Base-by-base conservation (phyloP, 2,113 vertebrate species). In the Pseudois nayaur region DNA sequence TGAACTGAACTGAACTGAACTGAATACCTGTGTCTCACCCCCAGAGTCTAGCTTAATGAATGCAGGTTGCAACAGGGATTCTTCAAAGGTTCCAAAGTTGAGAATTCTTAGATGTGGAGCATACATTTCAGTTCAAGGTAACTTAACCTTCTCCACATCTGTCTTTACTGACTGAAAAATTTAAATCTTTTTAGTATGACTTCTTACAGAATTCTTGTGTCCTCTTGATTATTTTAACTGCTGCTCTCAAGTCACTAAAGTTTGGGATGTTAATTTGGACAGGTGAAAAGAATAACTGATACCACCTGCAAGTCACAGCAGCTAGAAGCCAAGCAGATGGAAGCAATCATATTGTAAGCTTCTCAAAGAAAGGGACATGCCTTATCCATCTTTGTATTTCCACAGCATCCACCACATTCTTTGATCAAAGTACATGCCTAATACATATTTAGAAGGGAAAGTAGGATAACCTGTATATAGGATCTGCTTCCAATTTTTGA, bases 401-500 rank as follows among this genome's bases (percentile, higher is more conserved):
- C 76, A 96, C 33, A 33, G 86, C 40, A 78, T 82, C 76, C 40
- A 90, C 87, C 33, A 17, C 3, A 9, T 48, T 52, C 87, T 97
- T 95, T 91, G 86, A 98, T 96, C 97, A 96, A 94, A 97, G 86
- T 74, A 85, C 91, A 45, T 19, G 79, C 55, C 67, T 88, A 91
- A 93, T 91, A 33, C 86, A 89, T 79, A 94, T 94, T 96, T 97
- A 97, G 82, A 67, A 94, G 60, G 84, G 27, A 94, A 97, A 96
- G 94, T 48, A 67, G 59, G 62, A 83, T 85, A 62, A 62, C 64
- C 45, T 94, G 16, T 27, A 48, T 57, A 62, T 55, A 90, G 31
- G n/a, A 27, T 97, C 94, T 97, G 93, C 78, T 97, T 97, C 88
- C 55, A 97, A 97, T 94, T 97, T 97, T 94, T 86, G 74, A 96